A percentile compares a stretch with the other conserved stretches of the same genome.
These are phyloP conservation scores for Saccostrea cuccullata DNA, from an alignment of 1,140 invertebrate species.

Conservation along the genomic window DNA sequence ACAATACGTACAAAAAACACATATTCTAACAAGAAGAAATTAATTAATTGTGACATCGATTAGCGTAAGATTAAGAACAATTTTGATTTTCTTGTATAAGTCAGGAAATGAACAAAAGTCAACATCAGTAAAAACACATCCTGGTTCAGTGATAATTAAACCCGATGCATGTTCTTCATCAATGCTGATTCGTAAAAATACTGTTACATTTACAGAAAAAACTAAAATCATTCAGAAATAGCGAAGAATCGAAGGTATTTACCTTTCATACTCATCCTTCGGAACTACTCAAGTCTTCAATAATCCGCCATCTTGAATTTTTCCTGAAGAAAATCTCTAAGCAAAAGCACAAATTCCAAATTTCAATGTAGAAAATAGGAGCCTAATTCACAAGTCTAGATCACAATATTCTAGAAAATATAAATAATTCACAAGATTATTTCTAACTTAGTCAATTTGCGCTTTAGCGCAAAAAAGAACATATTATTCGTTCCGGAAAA, in stretches of 20 bases:
- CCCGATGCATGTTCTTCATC: neutral
- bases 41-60: too few relatives aligned
- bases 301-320: constrained; percentile 69
- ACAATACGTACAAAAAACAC: too few relatives aligned
- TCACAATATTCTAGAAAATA: neutral
- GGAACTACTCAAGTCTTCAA: constrained; percentile 55
- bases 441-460: neutral
- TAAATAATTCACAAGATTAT: neutral
- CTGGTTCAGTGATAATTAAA: neutral
- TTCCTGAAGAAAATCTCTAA: constrained; percentile 57
- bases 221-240: neutral
- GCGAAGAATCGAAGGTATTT: neutral
- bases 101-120: constrained; percentile 3
- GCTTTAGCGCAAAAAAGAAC: too few relatives aligned
- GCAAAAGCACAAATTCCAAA: neutral
- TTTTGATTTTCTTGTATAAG: neutral
- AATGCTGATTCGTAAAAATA: neutral
- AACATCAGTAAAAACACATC: neutral
- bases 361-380: neutral
- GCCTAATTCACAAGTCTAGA: neutral
- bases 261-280: constrained; percentile 24
- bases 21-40: too few relatives aligned
- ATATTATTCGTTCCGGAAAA: neutral
- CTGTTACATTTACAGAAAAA: neutral
- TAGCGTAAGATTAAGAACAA: too few relatives aligned